Evolutionary conservation across 2,797 vertebrate species (phyloP).

Genomic region (Periophthalmus magnuspinnatus): DNA sequence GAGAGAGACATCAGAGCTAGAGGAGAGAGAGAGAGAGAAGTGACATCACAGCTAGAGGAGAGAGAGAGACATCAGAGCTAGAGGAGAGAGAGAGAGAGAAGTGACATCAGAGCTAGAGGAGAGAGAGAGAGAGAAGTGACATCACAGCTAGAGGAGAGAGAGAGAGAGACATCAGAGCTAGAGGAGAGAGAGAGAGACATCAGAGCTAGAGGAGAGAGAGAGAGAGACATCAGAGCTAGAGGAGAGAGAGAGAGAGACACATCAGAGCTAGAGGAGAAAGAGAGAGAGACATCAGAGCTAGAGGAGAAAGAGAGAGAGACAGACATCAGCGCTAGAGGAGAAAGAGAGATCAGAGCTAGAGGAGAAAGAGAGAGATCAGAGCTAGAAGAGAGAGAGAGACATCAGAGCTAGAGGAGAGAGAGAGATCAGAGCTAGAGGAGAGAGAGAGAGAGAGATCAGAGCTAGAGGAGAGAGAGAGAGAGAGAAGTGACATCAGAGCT

Average conservation of each 20-base stretch:
- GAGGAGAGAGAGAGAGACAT: conserved; percentile 29
- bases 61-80: conserved; percentile 47
- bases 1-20: too few species aligned
- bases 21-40: too few species aligned
- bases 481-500: conserved; percentile 27
- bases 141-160: conserved; percentile 34
- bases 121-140: too few species aligned
- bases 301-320: conserved; percentile 1
- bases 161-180: conserved; percentile 21
- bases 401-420: conserved; percentile 10
- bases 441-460: conserved; percentile 12
- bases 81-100: conserved; percentile 24
- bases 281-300: conserved; percentile 18
- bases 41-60: too few species aligned
- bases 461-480: conserved; percentile 25
- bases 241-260: conserved; percentile 29
- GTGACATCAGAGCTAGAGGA: not conserved
- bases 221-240: too few species aligned
- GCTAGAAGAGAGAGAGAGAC: too few species aligned
- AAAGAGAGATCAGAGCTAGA: too few species aligned
- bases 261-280: too few species aligned
- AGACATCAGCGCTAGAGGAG: too few species aligned
- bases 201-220: conserved; percentile 1
- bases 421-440: too few species aligned
- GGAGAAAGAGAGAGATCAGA: conserved; percentile 21